Percentiles rank a stretch among this genome's conserved stretches.
phyloP scores from a whole-genome alignment of 2,797 vertebrate species.

The Sebastiscus tertius region DNA sequence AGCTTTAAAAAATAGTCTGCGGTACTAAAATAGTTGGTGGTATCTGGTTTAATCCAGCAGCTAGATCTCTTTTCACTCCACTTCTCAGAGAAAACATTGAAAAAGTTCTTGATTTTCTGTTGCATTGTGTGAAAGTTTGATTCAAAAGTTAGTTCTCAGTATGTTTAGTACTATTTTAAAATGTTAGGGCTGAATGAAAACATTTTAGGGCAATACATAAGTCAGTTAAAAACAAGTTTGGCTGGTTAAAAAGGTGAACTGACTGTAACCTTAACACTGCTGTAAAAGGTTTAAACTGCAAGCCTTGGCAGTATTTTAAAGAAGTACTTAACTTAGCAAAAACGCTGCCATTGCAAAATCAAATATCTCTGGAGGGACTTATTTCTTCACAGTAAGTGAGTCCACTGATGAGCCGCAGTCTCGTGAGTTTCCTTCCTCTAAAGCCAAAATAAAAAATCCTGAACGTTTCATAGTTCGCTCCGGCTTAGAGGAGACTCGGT shows the following conservation, averaged over 20 bases:
- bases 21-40: neutral
- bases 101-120: neutral
- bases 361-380: slow-evolving; percentile 30
- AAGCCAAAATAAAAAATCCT: slow-evolving; percentile 58
- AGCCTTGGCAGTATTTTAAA: slow-evolving; percentile 44
- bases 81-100: neutral
- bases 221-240: neutral
- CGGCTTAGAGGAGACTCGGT: slow-evolving; percentile 36
- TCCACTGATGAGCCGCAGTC: slow-evolving; percentile 53
- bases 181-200: neutral
- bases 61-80: neutral
- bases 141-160: neutral
- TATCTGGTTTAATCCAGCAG: neutral
- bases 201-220: too few relatives aligned
- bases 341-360: slow-evolving; percentile 48
- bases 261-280: slow-evolving; percentile 1
- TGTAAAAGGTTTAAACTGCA: slow-evolving; percentile 20
- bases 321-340: slow-evolving; percentile 37
- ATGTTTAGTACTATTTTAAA: neutral
- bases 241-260: neutral
- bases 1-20: neutral
- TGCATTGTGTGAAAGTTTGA: neutral
- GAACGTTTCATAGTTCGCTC: slow-evolving; percentile 35
- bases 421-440: slow-evolving; percentile 63
- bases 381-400: slow-evolving; percentile 47